Evolutionary conservation across 1,140 invertebrate genomes (phyloP), one percentile per base, ranked within the genome.

Genomic region (Phocides pigmalion): DNA sequence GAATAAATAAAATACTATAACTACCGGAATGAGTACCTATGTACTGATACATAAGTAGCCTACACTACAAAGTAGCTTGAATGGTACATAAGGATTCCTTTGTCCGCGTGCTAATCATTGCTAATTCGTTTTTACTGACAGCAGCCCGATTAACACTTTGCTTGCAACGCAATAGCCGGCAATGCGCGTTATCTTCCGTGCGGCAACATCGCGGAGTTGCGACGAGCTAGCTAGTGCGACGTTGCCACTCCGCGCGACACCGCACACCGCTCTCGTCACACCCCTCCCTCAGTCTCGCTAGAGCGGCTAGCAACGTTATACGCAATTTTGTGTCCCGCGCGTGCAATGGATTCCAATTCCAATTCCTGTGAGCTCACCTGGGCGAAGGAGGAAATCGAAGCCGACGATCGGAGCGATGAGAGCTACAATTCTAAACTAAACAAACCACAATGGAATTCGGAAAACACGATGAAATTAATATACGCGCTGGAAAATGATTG

Each of bases 221-320:
- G 39, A 56, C 64, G 61, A 62, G 62, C 20, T 51, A 58, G 42
- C 11, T 47, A 42, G 28, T 50, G 81, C 82, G 76, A 71, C 54
- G 84, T 87, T 89, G 84, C 79, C 84, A 72, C 61, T 74, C 72
- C 69, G 72, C 41, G 58, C 64, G 74, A 81, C 78, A 81, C 70
- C 59, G 84, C 42, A 84, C 83, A 83, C 76, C 82, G 77, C 72
- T 85, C 72, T 84, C 79, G 76, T 50, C 68, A 70, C 86, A 79
- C 77, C 78, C 79, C 28, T 46, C 61, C 74, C 77, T 74, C 84
- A 89, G 88, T 89, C 82, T 90, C 86, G 84, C 86, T 87, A 89
- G 84, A 90, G 80, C 81, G 74, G 22, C 59, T 70, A 70, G 58
- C 65, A 63, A 80, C 72, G 78, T 79, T 25, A 67, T 58, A 73